Evolutionary conservation across 1,140 invertebrate species (phyloP).

Genomic region (Tetragonula clypearis): DNA sequence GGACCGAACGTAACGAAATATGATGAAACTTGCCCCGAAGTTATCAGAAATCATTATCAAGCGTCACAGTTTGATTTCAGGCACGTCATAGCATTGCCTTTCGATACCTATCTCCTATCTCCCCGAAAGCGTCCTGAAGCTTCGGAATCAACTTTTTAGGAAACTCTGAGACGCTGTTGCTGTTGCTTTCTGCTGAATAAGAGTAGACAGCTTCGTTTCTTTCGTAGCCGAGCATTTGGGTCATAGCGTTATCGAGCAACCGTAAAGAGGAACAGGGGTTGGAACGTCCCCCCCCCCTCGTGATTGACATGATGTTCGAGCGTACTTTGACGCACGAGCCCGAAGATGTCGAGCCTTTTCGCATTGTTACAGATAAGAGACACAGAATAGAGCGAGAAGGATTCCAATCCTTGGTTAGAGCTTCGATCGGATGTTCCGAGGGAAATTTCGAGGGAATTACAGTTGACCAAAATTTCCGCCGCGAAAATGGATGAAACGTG

Average conservation of each 20-base stretch:
- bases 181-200: background rate
- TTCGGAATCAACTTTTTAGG: no score
- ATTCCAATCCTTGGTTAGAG: background rate
- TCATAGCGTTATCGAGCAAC: constrained; percentile 39
- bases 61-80: background rate
- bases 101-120: background rate
- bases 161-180: no score
- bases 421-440: background rate
- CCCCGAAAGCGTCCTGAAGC: background rate
- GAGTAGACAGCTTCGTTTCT: constrained; percentile 17
- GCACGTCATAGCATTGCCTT: no score
- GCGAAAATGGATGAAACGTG: background rate
- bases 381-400: no score
- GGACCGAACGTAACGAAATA: no score
- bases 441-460: background rate
- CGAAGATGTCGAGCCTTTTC: no score
- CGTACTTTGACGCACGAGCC: background rate
- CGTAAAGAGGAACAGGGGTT: no score
- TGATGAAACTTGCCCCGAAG: no score
- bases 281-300: background rate
- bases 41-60: background rate
- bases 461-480: background rate
- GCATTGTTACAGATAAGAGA: background rate
- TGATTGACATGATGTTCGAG: constrained; percentile 26
- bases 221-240: constrained; percentile 39